phyloP scores from a whole-genome alignment of 2,113 vertebrate genomes.

The Poicephalus gulielmi region DNA sequence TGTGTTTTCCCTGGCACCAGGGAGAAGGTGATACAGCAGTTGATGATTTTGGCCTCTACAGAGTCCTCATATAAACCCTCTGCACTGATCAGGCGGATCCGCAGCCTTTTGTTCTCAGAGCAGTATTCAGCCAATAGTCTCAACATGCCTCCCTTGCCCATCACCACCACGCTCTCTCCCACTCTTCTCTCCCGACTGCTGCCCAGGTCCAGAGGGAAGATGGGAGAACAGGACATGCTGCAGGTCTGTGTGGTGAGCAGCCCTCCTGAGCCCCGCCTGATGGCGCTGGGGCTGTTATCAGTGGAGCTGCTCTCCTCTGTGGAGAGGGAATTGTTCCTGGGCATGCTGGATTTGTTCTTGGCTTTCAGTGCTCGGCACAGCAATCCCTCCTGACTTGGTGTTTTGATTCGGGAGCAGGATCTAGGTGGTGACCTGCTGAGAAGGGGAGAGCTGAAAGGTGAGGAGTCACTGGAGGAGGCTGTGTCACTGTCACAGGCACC shows the following conservation, averaged over 20 bases:
- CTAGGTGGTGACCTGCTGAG: slow-evolving; percentile 77
- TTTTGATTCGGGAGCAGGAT: slow-evolving; percentile 75
- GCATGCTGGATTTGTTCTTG: slow-evolving; percentile 64
- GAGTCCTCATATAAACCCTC: slow-evolving; percentile 79
- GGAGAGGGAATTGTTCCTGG: slow-evolving; percentile 86
- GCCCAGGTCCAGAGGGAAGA: slow-evolving; percentile 73
- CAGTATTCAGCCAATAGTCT: slow-evolving; percentile 85
- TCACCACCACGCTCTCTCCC: slow-evolving; percentile 77
- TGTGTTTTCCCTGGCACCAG: slow-evolving; percentile 83
- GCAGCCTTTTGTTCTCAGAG: slow-evolving; percentile 78
- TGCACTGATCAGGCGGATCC: slow-evolving; percentile 83
- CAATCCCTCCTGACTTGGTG: slow-evolving; percentile 80
- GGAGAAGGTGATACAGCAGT: slow-evolving; percentile 85
- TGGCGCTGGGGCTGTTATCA: slow-evolving; percentile 85
- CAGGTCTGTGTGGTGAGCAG: slow-evolving; percentile 26
- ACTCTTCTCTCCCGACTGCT: slow-evolving; percentile 74
- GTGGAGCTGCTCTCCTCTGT: slow-evolving; percentile 90
- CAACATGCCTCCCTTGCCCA: slow-evolving; percentile 79
- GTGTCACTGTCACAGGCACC: slow-evolving; percentile 82
- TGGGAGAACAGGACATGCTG: background rate
- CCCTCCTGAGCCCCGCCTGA: slow-evolving; percentile 80
- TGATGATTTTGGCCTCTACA: slow-evolving; percentile 79
- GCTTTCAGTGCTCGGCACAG: slow-evolving; percentile 72
- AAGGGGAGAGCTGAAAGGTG: slow-evolving; percentile 79
- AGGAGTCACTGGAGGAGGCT: slow-evolving; percentile 83